phyloP scores from a whole-genome alignment of 2,113 vertebrate species.

The Lycaon pictus region DNA sequence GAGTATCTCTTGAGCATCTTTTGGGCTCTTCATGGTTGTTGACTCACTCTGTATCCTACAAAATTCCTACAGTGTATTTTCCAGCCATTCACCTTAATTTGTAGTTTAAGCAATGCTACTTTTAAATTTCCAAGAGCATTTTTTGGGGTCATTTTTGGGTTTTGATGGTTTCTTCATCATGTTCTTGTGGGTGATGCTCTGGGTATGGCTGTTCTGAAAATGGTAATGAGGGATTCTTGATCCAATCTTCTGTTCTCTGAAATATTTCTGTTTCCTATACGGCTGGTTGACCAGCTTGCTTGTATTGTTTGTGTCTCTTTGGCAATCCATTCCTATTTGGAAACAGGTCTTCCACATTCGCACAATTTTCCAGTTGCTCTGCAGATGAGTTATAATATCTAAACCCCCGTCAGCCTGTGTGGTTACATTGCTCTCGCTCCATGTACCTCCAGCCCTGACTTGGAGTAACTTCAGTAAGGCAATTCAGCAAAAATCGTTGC shows the following conservation, averaged over 20 bases:
- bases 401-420: rapidly evolving
- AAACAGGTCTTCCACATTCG: neutral
- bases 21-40: neutral
- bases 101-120: neutral
- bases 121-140: neutral
- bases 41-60: neutral
- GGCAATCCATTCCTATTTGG: neutral
- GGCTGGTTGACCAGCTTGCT: neutral
- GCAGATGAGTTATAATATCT: neutral
- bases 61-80: neutral
- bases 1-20: neutral
- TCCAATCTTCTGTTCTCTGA: neutral
- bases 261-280: neutral
- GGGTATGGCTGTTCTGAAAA: neutral
- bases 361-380: neutral
- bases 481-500: neutral
- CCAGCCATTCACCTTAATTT: neutral
- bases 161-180: neutral
- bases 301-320: neutral
- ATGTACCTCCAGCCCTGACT: rapidly evolving
- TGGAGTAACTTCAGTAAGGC: neutral
- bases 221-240: no score
- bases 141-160: neutral
- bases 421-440: no score
- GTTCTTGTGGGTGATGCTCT: neutral